Evolutionary conservation across 2,113 vertebrate species (phyloP), one percentile per base, ranked within the genome.

Genomic region (Takifugu bimaculatus): DNA sequence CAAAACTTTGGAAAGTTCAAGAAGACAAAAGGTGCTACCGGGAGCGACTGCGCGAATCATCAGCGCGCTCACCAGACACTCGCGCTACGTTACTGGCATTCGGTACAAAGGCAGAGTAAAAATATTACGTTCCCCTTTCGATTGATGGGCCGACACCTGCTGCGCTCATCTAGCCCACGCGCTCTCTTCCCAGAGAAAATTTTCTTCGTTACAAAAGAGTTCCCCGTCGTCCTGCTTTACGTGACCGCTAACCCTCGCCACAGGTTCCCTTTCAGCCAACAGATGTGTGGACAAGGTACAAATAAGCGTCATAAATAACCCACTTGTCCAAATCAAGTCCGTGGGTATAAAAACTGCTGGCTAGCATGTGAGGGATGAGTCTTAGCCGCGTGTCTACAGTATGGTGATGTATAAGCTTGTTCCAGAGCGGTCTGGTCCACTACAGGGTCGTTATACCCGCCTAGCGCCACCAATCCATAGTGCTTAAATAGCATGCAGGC

Each of bases 271-370:
- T 75, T 77, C 72, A 61, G 75, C 75, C 70, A 84, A 82, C 84
- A 77, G 65, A 79, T 80, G 80, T 82, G 86, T 86, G 81, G 76
- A 75, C 80, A 63, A 59, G n/a, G 70, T 63, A 70, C 71, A 83
- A 79, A 79, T 73, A 80, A 67, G 70, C 78, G 71, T 77, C 84
- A 85, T 85, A 87, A 88, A 89, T 85, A 88, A 81, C 83, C 69
- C 61, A 78, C 83, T 87, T 81, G 80, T 90, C 85, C 83, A 81
- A 76, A 87, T 87, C 81, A 87, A 63, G 63, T 76, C 63, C 73
- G 75, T 79, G 78, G 80, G 82, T 70, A 83, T 69, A 50, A 78
- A 72, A 81, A 70, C 43, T 39, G 39, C 53, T 68, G 64, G 60
- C 69, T 64, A 84, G 82, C 69, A 66, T 58, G 79, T 57, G 74